A percentile compares a stretch with the other conserved stretches of the same genome.
Evolutionary conservation across 2,797 vertebrate species (phyloP).

Genomic region (Rachycentron canadum): DNA sequence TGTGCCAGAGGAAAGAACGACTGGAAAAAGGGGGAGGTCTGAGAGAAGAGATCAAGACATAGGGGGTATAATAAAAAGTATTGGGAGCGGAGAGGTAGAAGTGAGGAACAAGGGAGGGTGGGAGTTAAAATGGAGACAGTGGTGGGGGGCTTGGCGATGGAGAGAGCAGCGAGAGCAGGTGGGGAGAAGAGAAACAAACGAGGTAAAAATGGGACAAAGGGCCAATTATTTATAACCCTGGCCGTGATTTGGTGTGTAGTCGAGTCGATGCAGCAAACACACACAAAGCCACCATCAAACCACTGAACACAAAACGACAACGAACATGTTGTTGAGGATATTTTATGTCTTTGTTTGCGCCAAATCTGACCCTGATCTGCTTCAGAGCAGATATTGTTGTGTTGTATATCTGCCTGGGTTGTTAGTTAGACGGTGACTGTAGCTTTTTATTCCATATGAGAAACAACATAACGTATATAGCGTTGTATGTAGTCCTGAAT

Average conservation of each 20-base stretch:
- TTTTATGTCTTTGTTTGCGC: constrained; percentile 2
- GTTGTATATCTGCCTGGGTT: neutral
- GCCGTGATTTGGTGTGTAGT: constrained; percentile 55
- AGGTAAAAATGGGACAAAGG: constrained; percentile 77
- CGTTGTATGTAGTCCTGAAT: neutral
- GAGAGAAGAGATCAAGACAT: constrained; percentile 25
- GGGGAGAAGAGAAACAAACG: constrained; percentile 64
- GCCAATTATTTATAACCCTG: constrained; percentile 83
- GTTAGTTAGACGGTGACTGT: neutral
- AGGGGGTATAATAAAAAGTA: constrained; percentile 30
- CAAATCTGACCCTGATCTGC: constrained; percentile 26
- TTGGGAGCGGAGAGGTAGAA: neutral
- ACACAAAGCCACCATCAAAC: constrained; percentile 31
- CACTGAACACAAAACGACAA: constrained; percentile 24
- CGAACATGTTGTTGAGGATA: neutral
- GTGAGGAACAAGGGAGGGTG: neutral
- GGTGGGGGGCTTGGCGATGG: constrained; percentile 32
- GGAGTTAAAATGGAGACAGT: constrained; percentile 38
- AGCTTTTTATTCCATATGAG: neutral
- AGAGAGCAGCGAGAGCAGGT: constrained; percentile 46
- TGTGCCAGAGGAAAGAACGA: constrained; percentile 24
- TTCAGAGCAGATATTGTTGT: neutral
- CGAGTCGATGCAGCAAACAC: constrained; percentile 43
- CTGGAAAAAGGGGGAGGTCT: neutral
- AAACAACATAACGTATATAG: constrained; percentile 3